Percentiles rank a stretch among this genome's conserved stretches.
These are phyloP conservation scores for Lymantria monacha DNA, from an alignment of 2,888 invertebrate genomes.

Conservation along the genomic window DNA sequence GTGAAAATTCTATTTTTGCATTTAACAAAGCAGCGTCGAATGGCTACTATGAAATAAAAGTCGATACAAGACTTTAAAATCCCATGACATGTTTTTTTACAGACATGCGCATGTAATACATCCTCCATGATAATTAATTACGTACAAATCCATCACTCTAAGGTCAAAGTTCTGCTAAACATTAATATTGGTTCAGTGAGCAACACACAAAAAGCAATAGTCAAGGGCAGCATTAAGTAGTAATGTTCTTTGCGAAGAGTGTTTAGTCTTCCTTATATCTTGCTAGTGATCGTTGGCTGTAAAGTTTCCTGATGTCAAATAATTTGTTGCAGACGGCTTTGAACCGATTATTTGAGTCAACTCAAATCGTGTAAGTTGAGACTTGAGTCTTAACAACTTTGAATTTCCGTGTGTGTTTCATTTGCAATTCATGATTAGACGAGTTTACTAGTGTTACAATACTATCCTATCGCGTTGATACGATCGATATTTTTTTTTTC, in stretches of 20 bases:
- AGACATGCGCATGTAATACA: not conserved
- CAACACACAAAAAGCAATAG: constrained; percentile 19
- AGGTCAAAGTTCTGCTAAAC: constrained; percentile 8
- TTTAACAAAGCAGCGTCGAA: not conserved
- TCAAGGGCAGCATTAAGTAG: constrained; percentile 26
- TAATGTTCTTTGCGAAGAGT: constrained; percentile 13
- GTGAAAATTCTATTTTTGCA: too few species aligned
- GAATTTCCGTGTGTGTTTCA: constrained; percentile 18
- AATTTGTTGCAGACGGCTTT: constrained; percentile 20
- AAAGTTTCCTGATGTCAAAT: constrained; percentile 27
- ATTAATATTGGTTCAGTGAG: constrained; percentile 16
- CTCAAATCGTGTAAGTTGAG: constrained; percentile 26
- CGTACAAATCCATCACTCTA: not conserved
- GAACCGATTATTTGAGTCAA: constrained; percentile 20
- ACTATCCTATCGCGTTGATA: constrained; percentile 3
- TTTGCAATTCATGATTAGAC: constrained; percentile 17
- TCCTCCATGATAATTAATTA: not conserved
- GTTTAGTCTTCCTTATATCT: constrained; percentile 29
- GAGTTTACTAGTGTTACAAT: constrained; percentile 14
- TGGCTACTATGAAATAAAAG: not conserved
- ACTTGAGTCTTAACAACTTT: constrained; percentile 1
- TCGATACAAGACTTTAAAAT: too few species aligned
- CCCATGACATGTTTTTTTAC: not conserved
- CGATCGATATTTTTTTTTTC: constrained; percentile 2
- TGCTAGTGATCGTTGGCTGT: constrained; percentile 14